Percentiles rank a stretch among this genome's conserved stretches.
Conservation (phyloP, 1,140 invertebrate genomes). For the Conus betulinus region DNA sequence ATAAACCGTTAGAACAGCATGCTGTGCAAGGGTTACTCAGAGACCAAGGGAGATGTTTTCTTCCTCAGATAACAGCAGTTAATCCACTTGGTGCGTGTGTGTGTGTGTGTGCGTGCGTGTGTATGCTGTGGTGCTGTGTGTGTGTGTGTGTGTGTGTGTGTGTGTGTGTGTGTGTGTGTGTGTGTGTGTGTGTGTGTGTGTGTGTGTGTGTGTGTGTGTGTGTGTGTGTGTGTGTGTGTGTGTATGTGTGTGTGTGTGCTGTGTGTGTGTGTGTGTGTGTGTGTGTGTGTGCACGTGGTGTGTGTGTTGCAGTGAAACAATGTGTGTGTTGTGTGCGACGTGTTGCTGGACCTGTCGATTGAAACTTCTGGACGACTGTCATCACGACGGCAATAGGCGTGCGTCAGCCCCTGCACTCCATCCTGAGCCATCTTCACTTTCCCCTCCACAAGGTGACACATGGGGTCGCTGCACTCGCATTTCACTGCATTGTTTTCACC, state of each 20-base stretch:
- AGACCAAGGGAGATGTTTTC: too few species aligned
- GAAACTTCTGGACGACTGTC: conserved; percentile 36
- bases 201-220: neutral
- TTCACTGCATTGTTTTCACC: neutral
- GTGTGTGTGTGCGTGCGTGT: neutral
- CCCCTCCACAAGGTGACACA: conserved; percentile 43
- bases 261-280: neutral
- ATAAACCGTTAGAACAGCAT: too few species aligned
- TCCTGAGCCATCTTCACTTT: conserved; percentile 39
- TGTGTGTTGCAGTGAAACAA: conserved; percentile 48
- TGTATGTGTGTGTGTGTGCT: neutral
- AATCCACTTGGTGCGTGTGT: neutral
- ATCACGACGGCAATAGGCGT: conserved; percentile 32
- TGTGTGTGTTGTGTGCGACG: conserved; percentile 42
- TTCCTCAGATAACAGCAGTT: too few species aligned
- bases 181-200: neutral
- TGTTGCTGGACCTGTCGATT: conserved; percentile 54
- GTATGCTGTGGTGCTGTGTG: too few species aligned
- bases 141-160: neutral
- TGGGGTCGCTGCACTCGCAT: neutral
- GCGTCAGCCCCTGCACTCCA: conserved; percentile 34
- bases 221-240: neutral
- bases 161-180: too few species aligned
- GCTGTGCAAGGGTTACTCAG: too few species aligned
- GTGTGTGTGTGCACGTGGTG: neutral